Conservation (phyloP, 2,888 invertebrate species). For the Pherbina coryleti region DNA sequence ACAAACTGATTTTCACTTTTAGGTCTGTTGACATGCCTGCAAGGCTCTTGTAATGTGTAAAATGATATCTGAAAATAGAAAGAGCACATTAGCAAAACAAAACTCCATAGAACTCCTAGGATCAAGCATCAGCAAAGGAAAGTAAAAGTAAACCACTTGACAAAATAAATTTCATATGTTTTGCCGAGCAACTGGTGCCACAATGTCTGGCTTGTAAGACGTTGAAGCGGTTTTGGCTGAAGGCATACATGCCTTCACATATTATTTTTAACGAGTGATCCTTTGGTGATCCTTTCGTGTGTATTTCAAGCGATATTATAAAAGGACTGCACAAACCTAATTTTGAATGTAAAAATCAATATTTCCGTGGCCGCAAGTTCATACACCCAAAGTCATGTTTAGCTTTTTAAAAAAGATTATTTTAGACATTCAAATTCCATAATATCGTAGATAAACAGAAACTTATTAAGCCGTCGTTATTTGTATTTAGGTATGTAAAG, state of each 20-base stretch:
- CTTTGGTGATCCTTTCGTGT: too few species aligned
- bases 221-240: background rate
- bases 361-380: too few species aligned
- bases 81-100: slow-evolving; percentile 49
- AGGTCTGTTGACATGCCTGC: slow-evolving; percentile 8
- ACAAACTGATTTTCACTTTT: background rate
- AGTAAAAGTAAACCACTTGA: slow-evolving; percentile 46
- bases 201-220: background rate
- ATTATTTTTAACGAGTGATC: background rate
- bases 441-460: too few species aligned
- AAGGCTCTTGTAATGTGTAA: slow-evolving; percentile 51
- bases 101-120: background rate
- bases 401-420: too few species aligned
- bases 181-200: slow-evolving; percentile 54
- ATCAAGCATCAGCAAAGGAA: slow-evolving; percentile 1
- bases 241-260: background rate
- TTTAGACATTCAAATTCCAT: too few species aligned
- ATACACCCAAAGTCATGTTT: too few species aligned
- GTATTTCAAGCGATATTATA: too few species aligned
- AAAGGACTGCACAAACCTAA: too few species aligned
- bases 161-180: slow-evolving; percentile 44
- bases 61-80: slow-evolving; percentile 57
- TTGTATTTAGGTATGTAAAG: too few species aligned
- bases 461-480: too few species aligned
- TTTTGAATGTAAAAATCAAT: too few species aligned